Conservation (phyloP, 2,888 invertebrate genomes). For the Zootermopsis nevadensis region DNA sequence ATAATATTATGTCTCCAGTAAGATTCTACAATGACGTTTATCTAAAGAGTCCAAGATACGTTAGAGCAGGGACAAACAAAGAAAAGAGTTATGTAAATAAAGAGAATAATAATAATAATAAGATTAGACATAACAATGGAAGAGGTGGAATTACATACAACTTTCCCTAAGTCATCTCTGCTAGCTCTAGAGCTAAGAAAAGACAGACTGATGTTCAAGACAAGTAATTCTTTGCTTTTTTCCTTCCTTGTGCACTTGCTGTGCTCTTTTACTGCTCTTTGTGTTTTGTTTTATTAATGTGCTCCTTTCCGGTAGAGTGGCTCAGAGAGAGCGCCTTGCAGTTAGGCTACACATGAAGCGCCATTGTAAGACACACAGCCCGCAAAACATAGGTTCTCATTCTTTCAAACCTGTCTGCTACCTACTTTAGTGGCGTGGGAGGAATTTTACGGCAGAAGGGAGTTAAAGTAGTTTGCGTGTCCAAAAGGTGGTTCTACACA, state of each 20-base stretch:
- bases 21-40: too few species aligned
- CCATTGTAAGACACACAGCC: neutral
- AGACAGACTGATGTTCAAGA: neutral
- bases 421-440: neutral
- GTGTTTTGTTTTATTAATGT: neutral
- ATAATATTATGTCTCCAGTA: too few species aligned
- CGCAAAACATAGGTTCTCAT: constrained; percentile 1
- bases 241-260: neutral
- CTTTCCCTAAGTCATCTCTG: too few species aligned
- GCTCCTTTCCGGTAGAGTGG: constrained; percentile 1
- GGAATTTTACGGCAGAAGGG: neutral
- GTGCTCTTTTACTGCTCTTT: neutral
- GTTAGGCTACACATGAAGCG: constrained; percentile 9
- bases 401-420: neutral
- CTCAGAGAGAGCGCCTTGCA: neutral
- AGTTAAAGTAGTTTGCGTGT: too few species aligned
- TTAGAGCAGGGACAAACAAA: too few species aligned
- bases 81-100: too few species aligned
- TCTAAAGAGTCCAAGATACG: too few species aligned
- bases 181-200: neutral
- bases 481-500: too few species aligned
- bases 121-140: too few species aligned
- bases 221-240: neutral
- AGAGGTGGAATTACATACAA: too few species aligned
- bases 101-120: too few species aligned